Conservation (phyloP, 2,113 vertebrate species). For the Bufo gargarizans region DNA sequence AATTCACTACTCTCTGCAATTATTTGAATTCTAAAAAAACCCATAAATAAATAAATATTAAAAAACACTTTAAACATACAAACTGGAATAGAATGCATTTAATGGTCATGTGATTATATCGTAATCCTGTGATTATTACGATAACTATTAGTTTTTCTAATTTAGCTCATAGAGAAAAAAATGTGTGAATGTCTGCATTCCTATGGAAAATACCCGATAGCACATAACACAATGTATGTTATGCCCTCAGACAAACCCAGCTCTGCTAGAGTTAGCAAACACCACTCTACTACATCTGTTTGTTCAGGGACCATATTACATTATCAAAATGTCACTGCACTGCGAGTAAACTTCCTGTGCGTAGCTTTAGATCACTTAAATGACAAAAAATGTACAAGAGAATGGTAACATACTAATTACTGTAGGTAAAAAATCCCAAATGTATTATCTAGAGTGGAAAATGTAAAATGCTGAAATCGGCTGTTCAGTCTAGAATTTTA, state of each 20-base stretch:
- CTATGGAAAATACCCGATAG: background rate
- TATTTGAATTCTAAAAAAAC: too few relatives aligned
- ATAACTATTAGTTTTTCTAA: too few relatives aligned
- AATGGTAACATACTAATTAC: too few relatives aligned
- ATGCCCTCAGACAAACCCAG: background rate
- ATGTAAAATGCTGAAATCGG: background rate
- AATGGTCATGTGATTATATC: too few relatives aligned
- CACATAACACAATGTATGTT: background rate
- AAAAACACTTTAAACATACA: too few relatives aligned
- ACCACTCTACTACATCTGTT: background rate
- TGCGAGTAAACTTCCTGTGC: background rate
- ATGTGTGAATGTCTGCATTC: background rate
- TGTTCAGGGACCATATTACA: background rate
- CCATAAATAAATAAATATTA: too few relatives aligned
- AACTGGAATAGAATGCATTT: too few relatives aligned
- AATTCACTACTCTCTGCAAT: too few relatives aligned
- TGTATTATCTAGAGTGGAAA: background rate
- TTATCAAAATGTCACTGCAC: background rate
- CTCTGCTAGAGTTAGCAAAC: background rate
- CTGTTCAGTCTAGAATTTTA: background rate
- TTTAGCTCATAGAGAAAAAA: background rate
- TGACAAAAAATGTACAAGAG: background rate
- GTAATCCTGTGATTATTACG: too few relatives aligned
- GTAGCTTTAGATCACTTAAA: background rate
- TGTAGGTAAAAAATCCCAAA: too few relatives aligned